These are phyloP conservation scores for Pseudoips prasinana DNA, from an alignment of 2,888 invertebrate genomes.

Conservation along the genomic window DNA sequence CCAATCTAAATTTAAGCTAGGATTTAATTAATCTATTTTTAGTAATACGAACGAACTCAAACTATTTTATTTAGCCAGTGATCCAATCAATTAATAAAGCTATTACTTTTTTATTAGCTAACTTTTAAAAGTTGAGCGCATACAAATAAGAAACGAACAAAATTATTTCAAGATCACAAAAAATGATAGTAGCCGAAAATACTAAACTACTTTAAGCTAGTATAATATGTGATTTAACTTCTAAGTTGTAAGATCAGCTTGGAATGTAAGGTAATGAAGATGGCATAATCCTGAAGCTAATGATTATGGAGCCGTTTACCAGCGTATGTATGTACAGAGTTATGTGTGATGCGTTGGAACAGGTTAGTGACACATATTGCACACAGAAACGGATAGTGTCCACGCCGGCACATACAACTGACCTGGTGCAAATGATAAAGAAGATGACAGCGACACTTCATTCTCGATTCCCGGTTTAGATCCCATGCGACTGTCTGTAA, in stretches of 20 bases:
- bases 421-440: conserved; percentile 80
- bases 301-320: conserved; percentile 49
- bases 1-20: no score
- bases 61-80: no score
- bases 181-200: conserved; percentile 18
- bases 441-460: conserved; percentile 78
- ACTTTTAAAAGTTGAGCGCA: no score
- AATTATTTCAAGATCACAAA: conserved; percentile 12
- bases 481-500: conserved; percentile 81
- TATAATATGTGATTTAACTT: not conserved
- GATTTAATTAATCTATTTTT: no score
- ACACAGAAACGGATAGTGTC: conserved; percentile 73
- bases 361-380: conserved; percentile 78
- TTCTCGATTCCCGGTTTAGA: conserved; percentile 77
- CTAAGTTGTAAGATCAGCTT: conserved; percentile 4
- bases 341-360: conserved; percentile 45
- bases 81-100: no score
- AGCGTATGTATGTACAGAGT: conserved; percentile 34
- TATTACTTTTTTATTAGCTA: no score
- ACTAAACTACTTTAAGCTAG: conserved; percentile 8
- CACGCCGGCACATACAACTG: conserved; percentile 76
- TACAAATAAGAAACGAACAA: not conserved
- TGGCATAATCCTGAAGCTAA: conserved; percentile 40
- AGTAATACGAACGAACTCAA: no score
- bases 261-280: conserved; percentile 24